Base-by-base conservation (phyloP, 1,140 invertebrate species). In the Drosophila quadrilineata region DNA sequence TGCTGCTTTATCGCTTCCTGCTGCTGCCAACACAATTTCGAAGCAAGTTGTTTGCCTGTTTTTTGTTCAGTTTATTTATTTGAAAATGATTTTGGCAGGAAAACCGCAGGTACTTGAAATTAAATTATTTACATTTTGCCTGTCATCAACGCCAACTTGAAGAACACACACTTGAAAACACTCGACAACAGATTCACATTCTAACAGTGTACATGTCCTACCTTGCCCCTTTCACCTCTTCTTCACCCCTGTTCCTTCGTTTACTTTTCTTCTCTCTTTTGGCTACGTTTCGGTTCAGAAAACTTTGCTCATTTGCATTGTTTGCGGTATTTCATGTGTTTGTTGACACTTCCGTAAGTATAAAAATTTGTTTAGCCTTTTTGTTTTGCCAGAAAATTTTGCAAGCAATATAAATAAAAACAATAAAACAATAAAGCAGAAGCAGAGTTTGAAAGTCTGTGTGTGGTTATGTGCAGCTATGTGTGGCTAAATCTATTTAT, bases 61-160 rank as follows among this genome's bases (percentile, higher is more conserved):
- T n/a, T n/a, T n/a, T 43, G 65, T 66, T 69, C 63, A 75, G 74
- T 73, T 80, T 75, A 68, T 82, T 82, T 80, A 75, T 80, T 80
- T 82, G 71, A 82, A 71, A 75, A 80, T 80, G 53, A 72, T 79
- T 79, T 71, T 45, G 53, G 24, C 36, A 29, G 12, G 31, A 28
- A 40, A 72, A 75, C 66, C 62, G 58, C 75, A 80, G 71, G 67
- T 80, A 75, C 67, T 75, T 57, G 31, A 71, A 80, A 74, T 75
- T 82, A 75, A 80, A 75, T 80, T 62, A 82, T 75, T 80, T 82
- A 72, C 76, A 64, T 80, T 68, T 45, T 62, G 31, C 48, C 57
- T 70, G 71, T 54, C 52, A 66, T 50, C 75, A 56, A 36, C 53
- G 46, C 29, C 29, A 46, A 48, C n/a, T n/a, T n/a, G n/a, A n/a